Conservation (phyloP, 2,113 vertebrate genomes). For the Tiliqua scincoides region DNA sequence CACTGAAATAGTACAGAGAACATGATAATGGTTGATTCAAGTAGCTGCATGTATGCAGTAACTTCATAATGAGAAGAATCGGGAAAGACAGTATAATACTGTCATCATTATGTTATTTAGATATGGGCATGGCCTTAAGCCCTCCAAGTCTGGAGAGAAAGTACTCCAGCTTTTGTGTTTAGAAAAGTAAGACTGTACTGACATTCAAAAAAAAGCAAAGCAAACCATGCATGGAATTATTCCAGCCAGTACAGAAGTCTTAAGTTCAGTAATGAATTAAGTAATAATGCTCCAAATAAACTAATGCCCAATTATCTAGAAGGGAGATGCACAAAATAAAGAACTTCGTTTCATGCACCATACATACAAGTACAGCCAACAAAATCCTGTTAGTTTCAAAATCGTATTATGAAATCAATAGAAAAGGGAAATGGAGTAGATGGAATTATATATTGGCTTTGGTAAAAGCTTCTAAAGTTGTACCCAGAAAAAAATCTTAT, state of each 20-base stretch:
- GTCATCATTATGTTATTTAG: background rate
- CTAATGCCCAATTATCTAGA: background rate
- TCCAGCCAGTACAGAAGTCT: background rate
- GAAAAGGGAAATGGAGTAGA: slow-evolving; percentile 39
- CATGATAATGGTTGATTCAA: background rate
- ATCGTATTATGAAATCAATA: slow-evolving; percentile 33
- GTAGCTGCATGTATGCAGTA: background rate
- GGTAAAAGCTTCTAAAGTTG: slow-evolving; percentile 21
- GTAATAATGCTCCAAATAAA: slow-evolving; percentile 5
- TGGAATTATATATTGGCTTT: slow-evolving; percentile 16
- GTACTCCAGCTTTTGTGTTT: background rate
- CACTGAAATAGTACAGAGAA: background rate
- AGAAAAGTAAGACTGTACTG: background rate
- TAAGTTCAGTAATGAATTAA: slow-evolving; percentile 50
- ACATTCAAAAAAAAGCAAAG: slow-evolving; percentile 18
- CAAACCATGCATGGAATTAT: background rate
- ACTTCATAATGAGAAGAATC: background rate
- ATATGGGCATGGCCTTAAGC: background rate
- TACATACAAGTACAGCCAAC: slow-evolving; percentile 26
- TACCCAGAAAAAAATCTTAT: background rate
- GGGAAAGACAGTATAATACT: background rate
- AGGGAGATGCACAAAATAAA: background rate
- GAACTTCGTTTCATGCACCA: slow-evolving; percentile 33
- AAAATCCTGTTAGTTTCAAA: slow-evolving; percentile 34
- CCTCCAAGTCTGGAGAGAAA: background rate